phyloP scores from a whole-genome alignment of 2,797 vertebrate genomes.

The Champsocephalus gunnari region DNA sequence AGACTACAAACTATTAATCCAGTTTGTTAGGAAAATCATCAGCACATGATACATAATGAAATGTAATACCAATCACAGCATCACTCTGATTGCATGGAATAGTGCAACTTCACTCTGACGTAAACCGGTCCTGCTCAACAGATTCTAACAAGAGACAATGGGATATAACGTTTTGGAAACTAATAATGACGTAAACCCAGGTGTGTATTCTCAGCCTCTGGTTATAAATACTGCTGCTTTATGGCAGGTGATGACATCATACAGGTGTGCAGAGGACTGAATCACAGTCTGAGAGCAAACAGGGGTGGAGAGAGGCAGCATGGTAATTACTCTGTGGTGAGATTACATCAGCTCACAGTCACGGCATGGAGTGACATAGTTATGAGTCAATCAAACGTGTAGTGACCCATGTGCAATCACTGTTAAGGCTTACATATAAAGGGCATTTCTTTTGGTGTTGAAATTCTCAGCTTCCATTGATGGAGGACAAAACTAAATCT shows the following conservation, averaged over 20 bases:
- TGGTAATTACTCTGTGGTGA: neutral
- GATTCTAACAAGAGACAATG: neutral
- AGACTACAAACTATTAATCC: neutral
- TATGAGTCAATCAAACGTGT: neutral
- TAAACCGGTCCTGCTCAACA: neutral
- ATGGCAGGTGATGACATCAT: constrained; percentile 40
- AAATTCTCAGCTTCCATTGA: neutral
- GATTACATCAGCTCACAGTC: constrained; percentile 33
- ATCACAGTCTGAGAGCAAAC: constrained; percentile 39
- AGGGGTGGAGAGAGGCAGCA: neutral
- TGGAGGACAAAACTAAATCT: neutral
- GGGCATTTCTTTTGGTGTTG: neutral
- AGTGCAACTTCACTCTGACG: neutral
- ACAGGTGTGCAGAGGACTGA: constrained; percentile 58
- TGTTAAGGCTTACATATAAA: neutral
- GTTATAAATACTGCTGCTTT: constrained; percentile 24
- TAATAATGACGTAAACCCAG: constrained; percentile 12
- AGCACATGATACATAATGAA: neutral
- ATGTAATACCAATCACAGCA: neutral
- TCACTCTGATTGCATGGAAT: neutral
- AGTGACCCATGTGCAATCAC: neutral
- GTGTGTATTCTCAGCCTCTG: constrained; percentile 15
- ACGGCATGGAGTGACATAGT: constrained; percentile 1
- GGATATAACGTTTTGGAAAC: neutral
- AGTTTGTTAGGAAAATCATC: neutral